Conservation (phyloP, 2,888 invertebrate genomes). For the Pandemis corylana region DNA sequence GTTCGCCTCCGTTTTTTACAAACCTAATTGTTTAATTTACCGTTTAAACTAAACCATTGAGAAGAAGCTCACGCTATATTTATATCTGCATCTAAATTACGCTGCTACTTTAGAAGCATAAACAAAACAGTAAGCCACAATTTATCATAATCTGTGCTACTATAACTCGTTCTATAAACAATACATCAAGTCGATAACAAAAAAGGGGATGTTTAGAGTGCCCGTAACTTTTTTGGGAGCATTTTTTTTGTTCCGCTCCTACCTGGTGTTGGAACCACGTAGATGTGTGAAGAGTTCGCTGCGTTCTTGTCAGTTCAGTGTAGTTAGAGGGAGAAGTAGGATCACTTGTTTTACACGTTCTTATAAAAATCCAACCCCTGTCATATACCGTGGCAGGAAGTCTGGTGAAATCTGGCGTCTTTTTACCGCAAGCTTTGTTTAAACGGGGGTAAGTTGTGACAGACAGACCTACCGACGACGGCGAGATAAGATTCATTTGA, state of each 20-base stretch:
- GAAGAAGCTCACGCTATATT: constrained; percentile 28
- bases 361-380: constrained; percentile 59
- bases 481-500: constrained; percentile 68
- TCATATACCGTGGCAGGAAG: constrained; percentile 72
- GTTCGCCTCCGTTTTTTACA: constrained; percentile 44
- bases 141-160: constrained; percentile 68
- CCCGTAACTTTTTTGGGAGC: constrained; percentile 68
- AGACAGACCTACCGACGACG: constrained; percentile 66
- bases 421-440: constrained; percentile 74
- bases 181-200: constrained; percentile 62
- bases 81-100: constrained; percentile 34
- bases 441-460: constrained; percentile 73
- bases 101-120: constrained; percentile 25
- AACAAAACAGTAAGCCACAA: constrained; percentile 66
- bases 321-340: constrained; percentile 57
- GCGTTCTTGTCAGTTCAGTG: constrained; percentile 57
- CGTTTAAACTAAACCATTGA: constrained; percentile 53
- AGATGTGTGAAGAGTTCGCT: constrained; percentile 66
- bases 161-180: constrained; percentile 76
- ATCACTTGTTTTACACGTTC: constrained; percentile 64
- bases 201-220: constrained; percentile 83
- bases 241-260: constrained; percentile 79
- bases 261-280: constrained; percentile 75
- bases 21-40: constrained; percentile 55
- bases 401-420: constrained; percentile 80